Conservation (phyloP, 2,113 vertebrate genomes). For the Vireo altiloquus region DNA sequence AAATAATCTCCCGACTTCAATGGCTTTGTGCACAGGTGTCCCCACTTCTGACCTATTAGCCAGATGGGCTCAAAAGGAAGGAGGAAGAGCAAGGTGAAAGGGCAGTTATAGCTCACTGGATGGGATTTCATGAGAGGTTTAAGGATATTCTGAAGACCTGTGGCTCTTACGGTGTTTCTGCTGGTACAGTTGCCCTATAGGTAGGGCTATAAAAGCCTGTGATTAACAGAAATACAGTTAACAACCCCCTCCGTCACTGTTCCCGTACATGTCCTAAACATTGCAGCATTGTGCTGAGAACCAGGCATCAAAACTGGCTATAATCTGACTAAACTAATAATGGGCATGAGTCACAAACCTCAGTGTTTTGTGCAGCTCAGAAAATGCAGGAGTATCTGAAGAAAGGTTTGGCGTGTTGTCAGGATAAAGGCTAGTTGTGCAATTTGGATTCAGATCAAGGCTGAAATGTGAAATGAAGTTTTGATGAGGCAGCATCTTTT, state of each 20-base stretch:
- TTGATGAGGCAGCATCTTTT: neutral
- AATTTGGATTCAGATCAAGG: neutral
- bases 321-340: neutral
- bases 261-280: neutral
- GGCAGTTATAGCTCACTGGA: neutral
- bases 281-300: neutral
- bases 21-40: conserved; percentile 20
- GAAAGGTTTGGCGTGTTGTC: neutral
- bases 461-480: neutral
- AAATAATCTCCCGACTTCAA: neutral
- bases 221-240: neutral
- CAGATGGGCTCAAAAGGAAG: conserved; percentile 17
- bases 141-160: neutral
- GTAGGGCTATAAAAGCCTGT: neutral
- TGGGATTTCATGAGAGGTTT: neutral
- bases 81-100: conserved; percentile 16
- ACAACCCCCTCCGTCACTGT: neutral
- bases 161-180: neutral
- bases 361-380: neutral
- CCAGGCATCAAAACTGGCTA: neutral
- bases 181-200: neutral
- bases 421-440: neutral
- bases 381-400: neutral
- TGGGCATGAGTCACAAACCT: neutral
- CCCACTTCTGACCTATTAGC: neutral